These are phyloP conservation scores for Micromys minutus DNA, from an alignment of 2,113 vertebrate species.

Conservation along the genomic window DNA sequence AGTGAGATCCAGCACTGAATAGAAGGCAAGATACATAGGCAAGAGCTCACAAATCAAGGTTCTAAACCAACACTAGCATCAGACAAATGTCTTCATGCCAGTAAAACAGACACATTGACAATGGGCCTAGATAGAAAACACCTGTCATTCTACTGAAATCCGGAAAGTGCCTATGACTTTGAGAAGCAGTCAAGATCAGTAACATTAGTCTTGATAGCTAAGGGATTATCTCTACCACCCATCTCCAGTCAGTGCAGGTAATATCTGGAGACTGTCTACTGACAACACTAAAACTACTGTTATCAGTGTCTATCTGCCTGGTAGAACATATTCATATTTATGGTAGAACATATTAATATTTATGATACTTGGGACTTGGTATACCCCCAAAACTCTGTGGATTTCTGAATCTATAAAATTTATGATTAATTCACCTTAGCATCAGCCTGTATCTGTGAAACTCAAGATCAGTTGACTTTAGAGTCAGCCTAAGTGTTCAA, in stretches of 20 bases:
- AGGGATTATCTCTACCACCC: not conserved
- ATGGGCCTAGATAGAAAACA: not conserved
- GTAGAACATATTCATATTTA: not conserved
- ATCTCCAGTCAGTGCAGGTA: not conserved
- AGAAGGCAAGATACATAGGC: not conserved
- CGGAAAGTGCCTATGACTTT: not conserved
- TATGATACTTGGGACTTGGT: not conserved
- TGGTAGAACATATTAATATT: not conserved
- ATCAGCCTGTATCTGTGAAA: not conserved
- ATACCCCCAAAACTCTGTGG: not conserved
- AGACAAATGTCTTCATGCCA: not conserved
- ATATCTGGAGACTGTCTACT: not conserved
- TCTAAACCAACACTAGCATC: not conserved
- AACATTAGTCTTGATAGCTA: too few species aligned
- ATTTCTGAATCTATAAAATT: not conserved
- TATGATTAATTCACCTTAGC: not conserved
- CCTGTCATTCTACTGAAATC: not conserved
- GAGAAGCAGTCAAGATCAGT: not conserved
- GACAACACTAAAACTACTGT: not conserved
- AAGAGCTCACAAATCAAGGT: not conserved
- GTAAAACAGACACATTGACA: not conserved
- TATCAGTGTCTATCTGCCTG: not conserved
- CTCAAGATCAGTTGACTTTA: not conserved
- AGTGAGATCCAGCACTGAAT: not conserved
- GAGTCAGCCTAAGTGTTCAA: not conserved